Evolutionary conservation across 2,888 invertebrate genomes (phyloP).

Genomic region (Lasius platythorax): DNA sequence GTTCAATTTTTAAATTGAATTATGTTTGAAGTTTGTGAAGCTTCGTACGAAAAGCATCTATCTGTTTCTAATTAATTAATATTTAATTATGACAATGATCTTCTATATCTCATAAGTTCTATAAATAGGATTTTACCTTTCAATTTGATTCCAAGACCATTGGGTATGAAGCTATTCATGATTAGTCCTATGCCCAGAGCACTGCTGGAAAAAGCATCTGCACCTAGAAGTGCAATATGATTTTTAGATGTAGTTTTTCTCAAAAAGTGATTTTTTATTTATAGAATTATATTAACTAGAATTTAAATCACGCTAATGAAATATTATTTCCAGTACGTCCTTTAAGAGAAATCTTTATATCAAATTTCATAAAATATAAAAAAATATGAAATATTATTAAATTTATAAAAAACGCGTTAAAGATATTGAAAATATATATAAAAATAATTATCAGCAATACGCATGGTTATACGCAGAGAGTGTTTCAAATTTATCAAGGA

Average conservation of each 20-base stretch:
- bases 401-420: neutral
- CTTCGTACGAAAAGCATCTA: neutral
- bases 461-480: neutral
- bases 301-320: neutral
- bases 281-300: neutral
- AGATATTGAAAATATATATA: neutral
- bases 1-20: neutral
- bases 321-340: neutral
- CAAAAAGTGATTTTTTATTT: neutral
- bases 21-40: neutral
- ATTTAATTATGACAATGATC: too few species aligned
- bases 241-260: neutral
- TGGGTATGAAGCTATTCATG: slow-evolving; percentile 87
- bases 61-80: neutral
- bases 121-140: slow-evolving; percentile 55
- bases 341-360: neutral
- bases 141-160: slow-evolving; percentile 75
- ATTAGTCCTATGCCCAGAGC: slow-evolving; percentile 87
- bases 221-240: slow-evolving; percentile 72
- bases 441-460: neutral
- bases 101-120: too few species aligned
- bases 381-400: neutral
- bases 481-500: neutral
- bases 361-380: neutral
- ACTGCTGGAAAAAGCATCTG: slow-evolving; percentile 88